A percentile compares a stretch with the other conserved stretches of the same genome.
phyloP scores from a whole-genome alignment of 2,113 vertebrate species.

The Colinus virginianus region DNA sequence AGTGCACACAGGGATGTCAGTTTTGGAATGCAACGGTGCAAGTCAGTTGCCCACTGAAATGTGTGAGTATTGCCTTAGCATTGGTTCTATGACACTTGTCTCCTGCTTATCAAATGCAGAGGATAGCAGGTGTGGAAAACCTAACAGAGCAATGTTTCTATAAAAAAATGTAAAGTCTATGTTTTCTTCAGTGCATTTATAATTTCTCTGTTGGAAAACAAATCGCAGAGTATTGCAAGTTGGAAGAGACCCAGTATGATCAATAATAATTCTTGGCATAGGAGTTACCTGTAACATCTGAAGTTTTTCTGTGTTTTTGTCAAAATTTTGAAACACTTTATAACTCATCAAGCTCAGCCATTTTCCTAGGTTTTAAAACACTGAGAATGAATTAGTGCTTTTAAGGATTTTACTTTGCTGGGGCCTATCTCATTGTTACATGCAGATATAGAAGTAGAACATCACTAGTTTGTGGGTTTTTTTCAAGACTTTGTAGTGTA shows the following conservation, averaged over 20 bases:
- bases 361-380: background rate
- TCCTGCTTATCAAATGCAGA: background rate
- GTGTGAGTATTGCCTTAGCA: slow-evolving; percentile 70
- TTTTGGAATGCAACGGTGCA: slow-evolving; percentile 65
- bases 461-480: background rate
- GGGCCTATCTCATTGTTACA: background rate
- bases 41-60: slow-evolving; percentile 58
- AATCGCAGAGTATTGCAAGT: background rate
- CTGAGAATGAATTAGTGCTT: background rate
- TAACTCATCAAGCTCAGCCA: background rate
- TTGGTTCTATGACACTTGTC: background rate
- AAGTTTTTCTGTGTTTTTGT: background rate
- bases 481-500: background rate
- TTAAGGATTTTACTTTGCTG: background rate
- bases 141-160: background rate
- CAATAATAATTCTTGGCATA: background rate
- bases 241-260: background rate
- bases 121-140: background rate
- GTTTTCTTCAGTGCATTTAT: background rate
- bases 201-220: background rate
- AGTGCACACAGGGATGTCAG: slow-evolving; percentile 74
- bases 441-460: background rate
- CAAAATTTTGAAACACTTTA: background rate
- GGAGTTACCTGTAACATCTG: background rate
- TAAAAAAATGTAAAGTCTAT: background rate